Base-by-base conservation (phyloP, 2,797 vertebrate species). In the Leontopithecus rosalia region DNA sequence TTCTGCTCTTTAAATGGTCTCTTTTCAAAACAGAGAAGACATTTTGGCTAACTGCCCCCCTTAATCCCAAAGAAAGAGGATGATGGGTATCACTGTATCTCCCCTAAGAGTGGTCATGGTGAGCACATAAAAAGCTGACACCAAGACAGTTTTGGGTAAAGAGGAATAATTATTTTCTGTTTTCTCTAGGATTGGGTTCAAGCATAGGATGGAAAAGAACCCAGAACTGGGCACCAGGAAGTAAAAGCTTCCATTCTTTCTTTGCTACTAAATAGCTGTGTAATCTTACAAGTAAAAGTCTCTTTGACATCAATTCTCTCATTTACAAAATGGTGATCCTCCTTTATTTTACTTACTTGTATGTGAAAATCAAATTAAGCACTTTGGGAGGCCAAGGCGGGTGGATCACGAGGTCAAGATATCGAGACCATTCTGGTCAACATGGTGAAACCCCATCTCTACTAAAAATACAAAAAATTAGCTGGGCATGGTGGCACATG, bases 1-100 rank as follows among this genome's bases (percentile, higher is more conserved):
- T 96, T 96, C 57, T 96, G 48, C 82, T 95, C 89, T 97, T 97
- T 94, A 97, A 96, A 96, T 96, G 95, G 83, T 67, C n/a, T 52
- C 55, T 82, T 97, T 98, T 86, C 87, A 87, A 97, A 97, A 93
- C 77, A 93, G 77, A 97, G 92, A 96, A 96, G 86, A 93, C 57
- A 96, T 94, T 96, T 96, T 92, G 92, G 90, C 70, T 95, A 96
- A 88, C 94, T 91, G 82, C 30, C 30, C 36, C 22, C 41, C 95
- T 97, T 94, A 86, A 96, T 94, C 70, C 82, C 79, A 82, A 86
- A 73, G 48, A 96, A 93, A 91, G 57, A 33, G 22, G 93, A 64
- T 89, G 92, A 92, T 95, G 70, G 64, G 41, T 88, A 30, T 81
- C 77, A 57, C 0, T 72, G 36, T 43, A 43, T 14, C 84, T 93